Base-by-base conservation (phyloP, 2,888 invertebrate genomes). In the Sericinus montela region DNA sequence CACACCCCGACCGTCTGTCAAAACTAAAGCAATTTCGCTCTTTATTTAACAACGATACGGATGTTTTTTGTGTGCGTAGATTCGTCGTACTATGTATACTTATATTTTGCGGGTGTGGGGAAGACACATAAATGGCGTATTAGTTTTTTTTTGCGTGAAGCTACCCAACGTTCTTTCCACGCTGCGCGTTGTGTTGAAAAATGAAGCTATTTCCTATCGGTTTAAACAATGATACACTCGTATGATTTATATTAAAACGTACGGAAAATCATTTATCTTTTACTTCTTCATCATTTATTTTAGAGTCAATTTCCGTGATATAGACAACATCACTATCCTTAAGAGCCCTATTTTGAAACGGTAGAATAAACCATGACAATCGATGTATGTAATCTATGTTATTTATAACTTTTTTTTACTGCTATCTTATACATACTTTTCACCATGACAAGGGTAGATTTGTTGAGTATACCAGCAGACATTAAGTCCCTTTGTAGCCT, bases 71-170 rank as follows among this genome's bases (percentile, higher is more conserved):
- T 16, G n/a, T 42, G 42, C 11, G 13, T 28, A 15, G n/a, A 7
- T 7, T 16, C 8, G n/a, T 51, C 59, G 62, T 60, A 11, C 32
- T 11, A 60, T 59, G 57, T 55, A 53, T 49, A 46, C 46, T 3
- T 37, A 45, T 29, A 23, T 32, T 8, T 35, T 36, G 51, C 59
- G 62, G 61, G 63, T 60, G 59, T 63, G 75, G 73, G 51, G 73
- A 75, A 75, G 74, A 74, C 75, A 79, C 74, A 72, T 77, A 77
- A 76, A 79, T 81, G 72, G 82, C 76, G 79, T 80, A 83, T 83
- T 84, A 84, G 81, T 83, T 85, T 84, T 63, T n/a, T n/a, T 65
- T 79, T 78, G 74, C 69, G 71, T 79, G 67, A 72, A 71, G 73
- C 74, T 71, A 72, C 74, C 69, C 70, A 58, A 66, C 72, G 65